Base-by-base conservation (phyloP, 2,113 vertebrate genomes). In the Paracanthobrama guichenoti region DNA sequence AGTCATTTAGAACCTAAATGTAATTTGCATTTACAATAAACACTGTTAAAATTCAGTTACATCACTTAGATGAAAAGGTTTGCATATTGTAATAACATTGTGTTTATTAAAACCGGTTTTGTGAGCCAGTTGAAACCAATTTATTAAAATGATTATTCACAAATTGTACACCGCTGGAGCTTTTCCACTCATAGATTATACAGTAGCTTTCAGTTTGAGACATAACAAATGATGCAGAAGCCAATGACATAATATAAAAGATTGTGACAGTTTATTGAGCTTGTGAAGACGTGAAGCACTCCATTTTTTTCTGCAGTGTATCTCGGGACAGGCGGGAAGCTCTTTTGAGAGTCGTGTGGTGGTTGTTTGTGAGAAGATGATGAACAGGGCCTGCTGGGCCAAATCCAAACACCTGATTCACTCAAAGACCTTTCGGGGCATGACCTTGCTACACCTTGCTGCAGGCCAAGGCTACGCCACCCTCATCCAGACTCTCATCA, bases 361-460 rank as follows among this genome's bases (percentile, higher is more conserved):
- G 28, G 96, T 99, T 44, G 98, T 99, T 76, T 99, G 98, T 20
- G 98, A 99, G 93, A 99, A 99, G 96, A 98, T 99, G 98, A 99
- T 99, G 98, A 97, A 96, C 90, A 93, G 97, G 31, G 96, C 98
- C 46, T 99, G 98, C 93, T 99, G 98, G 98, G 95, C 96, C n/a
- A 99, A 98, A 93, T 98, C 98, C 91, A 99, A 99, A 94, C 98
- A 98, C 90, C 92, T 99, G 93, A 98, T 99, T 95, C 98, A 99
- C 88, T 97, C 97, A 1, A 99, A 99, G 95, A 99, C 97, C 26
- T 99, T 99, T 94, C 93, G 98, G 76, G 98, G 98, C 79, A 99
- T 99, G 98, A 99, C 98, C 0, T 95, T 99, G 86, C 93, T 99
- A 50, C 97, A 99, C 93, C 95, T 99, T 67, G 98, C 98, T 0